Evolutionary conservation across 2,797 vertebrate species (phyloP).

Genomic region (Potorous gilbertii): DNA sequence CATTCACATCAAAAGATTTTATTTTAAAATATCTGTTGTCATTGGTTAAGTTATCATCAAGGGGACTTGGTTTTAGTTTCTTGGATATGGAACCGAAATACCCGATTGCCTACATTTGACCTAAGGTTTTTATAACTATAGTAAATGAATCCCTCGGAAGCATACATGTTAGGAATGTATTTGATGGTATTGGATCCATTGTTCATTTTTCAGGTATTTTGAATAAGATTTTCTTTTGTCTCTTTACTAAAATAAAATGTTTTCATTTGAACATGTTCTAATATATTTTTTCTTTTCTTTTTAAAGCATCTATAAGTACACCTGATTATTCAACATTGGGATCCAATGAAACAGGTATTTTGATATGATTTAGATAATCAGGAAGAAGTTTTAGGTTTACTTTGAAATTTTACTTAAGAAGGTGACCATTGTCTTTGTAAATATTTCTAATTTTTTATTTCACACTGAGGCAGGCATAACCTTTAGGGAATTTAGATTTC

Average conservation of each 20-base stretch:
- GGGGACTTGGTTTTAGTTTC: neutral
- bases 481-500: neutral
- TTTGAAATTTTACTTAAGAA: neutral
- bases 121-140: neutral
- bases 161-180: neutral
- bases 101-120: neutral
- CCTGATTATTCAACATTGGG: neutral
- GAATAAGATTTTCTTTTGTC: neutral
- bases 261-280: neutral
- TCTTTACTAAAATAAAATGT: slow-evolving; percentile 34
- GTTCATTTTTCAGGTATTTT: neutral
- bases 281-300: slow-evolving; percentile 48
- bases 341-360: slow-evolving; percentile 65
- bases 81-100: neutral
- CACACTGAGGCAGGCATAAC: neutral
- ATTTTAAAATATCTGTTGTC: neutral
- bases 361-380: slow-evolving; percentile 9
- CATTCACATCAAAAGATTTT: neutral
- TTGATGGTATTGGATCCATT: neutral
- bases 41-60: neutral
- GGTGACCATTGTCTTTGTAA: neutral
- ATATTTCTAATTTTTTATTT: neutral
- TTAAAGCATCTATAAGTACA: slow-evolving; percentile 60
- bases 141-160: neutral
- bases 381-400: neutral